A percentile compares a stretch with the other conserved stretches of the same genome.
Evolutionary conservation across 2,797 vertebrate genomes (phyloP).

Genomic region (Crocodylus rhombifer): DNA sequence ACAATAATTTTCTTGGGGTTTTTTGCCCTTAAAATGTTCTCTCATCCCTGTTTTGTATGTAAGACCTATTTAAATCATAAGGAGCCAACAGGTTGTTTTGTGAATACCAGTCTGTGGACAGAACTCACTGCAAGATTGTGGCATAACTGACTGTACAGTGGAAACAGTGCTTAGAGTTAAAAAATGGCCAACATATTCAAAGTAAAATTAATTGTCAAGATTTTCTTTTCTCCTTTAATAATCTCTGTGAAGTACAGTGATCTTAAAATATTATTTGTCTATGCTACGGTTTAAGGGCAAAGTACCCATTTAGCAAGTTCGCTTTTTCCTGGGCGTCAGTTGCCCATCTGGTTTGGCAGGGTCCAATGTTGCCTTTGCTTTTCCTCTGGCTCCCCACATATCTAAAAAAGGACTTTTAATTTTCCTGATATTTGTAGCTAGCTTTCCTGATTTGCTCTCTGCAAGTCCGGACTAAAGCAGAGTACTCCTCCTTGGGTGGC

Average conservation of each 20-base stretch:
- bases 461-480: too few relatives aligned
- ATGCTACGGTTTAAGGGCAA: neutral
- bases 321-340: too few relatives aligned
- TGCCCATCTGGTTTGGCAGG: too few relatives aligned
- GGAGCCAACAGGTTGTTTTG: neutral
- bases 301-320: too few relatives aligned
- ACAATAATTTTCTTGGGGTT: neutral
- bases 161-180: neutral
- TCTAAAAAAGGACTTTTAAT: too few relatives aligned
- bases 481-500: too few relatives aligned
- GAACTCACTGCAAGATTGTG: accelerated
- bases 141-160: neutral
- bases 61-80: neutral
- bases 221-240: neutral
- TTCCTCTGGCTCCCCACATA: too few relatives aligned
- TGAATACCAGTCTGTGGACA: neutral
- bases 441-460: too few relatives aligned
- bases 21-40: neutral
- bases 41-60: neutral
- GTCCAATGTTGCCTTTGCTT: too few relatives aligned
- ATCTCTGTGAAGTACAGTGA: neutral
- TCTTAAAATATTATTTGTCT: neutral
- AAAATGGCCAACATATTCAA: neutral
- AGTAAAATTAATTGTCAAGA: neutral
- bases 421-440: too few relatives aligned